Conservation (phyloP, 1,140 invertebrate genomes). For the Penaeus chinensis region DNA sequence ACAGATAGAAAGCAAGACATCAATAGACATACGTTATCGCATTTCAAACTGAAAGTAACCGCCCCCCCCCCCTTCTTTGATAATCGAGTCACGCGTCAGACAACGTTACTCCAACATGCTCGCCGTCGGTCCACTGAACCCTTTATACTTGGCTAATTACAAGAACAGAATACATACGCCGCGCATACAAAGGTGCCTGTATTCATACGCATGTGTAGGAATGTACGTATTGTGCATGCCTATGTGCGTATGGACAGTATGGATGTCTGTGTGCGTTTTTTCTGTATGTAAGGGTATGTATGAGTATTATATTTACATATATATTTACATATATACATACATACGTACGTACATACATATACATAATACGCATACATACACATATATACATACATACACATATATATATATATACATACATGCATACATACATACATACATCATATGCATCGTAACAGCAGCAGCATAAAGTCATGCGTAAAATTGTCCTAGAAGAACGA, state of each 20-base stretch:
- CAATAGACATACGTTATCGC: not conserved
- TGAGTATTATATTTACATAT: not conserved
- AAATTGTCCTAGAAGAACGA: too few relatives aligned
- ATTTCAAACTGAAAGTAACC: not conserved
- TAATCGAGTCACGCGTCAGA: too few relatives aligned
- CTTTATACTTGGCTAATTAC: too few relatives aligned
- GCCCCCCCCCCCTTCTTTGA: too few relatives aligned
- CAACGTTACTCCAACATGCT: too few relatives aligned
- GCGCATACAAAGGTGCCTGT: not conserved
- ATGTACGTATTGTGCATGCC: not conserved
- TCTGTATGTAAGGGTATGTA: not conserved
- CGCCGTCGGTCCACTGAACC: too few relatives aligned
- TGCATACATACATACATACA: slow-evolving; percentile 21
- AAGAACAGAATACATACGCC: too few relatives aligned
- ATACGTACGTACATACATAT: not conserved
- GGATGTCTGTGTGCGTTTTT: not conserved
- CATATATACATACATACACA: slow-evolving; percentile 19
- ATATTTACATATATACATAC: slow-evolving; percentile 9
- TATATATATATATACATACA: not conserved
- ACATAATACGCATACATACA: not conserved
- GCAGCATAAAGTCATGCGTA: not conserved
- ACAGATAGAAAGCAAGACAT: not conserved
- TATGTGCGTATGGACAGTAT: not conserved
- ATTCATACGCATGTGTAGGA: not conserved
- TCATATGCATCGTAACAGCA: not conserved